Percentiles rank a stretch among this genome's conserved stretches.
Evolutionary conservation across 2,888 invertebrate species (phyloP).

Genomic region (Mycalesis mineus): DNA sequence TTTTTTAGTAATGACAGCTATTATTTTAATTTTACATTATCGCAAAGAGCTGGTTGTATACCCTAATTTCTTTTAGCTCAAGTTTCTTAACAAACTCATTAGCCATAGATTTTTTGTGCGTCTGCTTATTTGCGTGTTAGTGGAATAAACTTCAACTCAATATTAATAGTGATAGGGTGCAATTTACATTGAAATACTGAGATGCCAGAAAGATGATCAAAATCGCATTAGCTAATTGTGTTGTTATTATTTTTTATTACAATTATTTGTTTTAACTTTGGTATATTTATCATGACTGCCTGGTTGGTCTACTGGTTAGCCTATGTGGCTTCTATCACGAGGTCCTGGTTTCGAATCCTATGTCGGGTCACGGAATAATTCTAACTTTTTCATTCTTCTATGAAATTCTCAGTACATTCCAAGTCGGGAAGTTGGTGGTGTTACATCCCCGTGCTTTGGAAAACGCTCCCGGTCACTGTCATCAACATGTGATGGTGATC

Average conservation of each 20-base stretch:
- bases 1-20: too few species aligned
- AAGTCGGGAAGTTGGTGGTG: too few species aligned
- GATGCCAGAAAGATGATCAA: not conserved
- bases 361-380: too few species aligned
- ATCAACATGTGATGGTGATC: too few species aligned
- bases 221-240: not conserved
- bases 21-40: not conserved
- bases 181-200: not conserved
- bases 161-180: not conserved
- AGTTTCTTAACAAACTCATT: not conserved
- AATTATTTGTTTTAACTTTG: not conserved
- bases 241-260: not conserved
- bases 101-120: not conserved
- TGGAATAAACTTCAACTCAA: not conserved
- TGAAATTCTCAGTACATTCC: too few species aligned
- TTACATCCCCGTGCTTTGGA: too few species aligned
- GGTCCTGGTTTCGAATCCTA: too few species aligned
- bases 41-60: not conserved
- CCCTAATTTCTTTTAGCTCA: not conserved
- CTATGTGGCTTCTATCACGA: too few species aligned
- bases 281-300: too few species aligned
- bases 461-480: too few species aligned
- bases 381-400: too few species aligned
- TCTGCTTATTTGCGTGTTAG: not conserved
- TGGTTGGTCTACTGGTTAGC: too few species aligned